phyloP scores from a whole-genome alignment of 2,888 invertebrate species.

The Drosophila yooni region DNA sequence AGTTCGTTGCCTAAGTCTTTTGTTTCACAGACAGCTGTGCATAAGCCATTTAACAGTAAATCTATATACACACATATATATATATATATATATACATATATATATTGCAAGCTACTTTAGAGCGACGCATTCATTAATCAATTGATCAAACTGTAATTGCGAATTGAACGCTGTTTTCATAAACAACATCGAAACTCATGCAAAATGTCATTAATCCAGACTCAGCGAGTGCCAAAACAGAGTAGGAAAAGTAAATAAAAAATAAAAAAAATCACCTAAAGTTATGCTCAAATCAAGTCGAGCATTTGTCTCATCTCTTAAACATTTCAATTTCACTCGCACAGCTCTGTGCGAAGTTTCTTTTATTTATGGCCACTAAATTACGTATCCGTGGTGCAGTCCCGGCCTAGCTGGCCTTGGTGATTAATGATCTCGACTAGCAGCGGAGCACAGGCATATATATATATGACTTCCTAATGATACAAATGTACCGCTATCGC shows the following conservation, averaged over 20 bases:
- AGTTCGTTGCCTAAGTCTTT: slow-evolving; percentile 76
- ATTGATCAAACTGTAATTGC: slow-evolving; percentile 64
- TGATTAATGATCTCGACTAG: slow-evolving; percentile 74
- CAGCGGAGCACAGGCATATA: slow-evolving; percentile 27
- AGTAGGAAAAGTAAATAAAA: slow-evolving; percentile 19
- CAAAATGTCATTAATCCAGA: slow-evolving; percentile 73
- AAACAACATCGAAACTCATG: slow-evolving; percentile 76
- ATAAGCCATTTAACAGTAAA: slow-evolving; percentile 31
- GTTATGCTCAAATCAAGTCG: slow-evolving; percentile 72
- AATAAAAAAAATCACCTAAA: background rate
- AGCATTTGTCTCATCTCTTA: slow-evolving; percentile 79
- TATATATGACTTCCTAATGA: slow-evolving; percentile 52
- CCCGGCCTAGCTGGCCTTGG: slow-evolving; percentile 55
- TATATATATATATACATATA: slow-evolving; percentile 2
- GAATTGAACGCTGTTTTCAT: slow-evolving; percentile 76
- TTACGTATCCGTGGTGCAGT: slow-evolving; percentile 70
- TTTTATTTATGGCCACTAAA: slow-evolving; percentile 79
- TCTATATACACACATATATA: background rate
- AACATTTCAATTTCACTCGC: slow-evolving; percentile 79
- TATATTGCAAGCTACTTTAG: slow-evolving; percentile 38
- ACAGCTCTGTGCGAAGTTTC: slow-evolving; percentile 57
- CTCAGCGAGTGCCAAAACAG: slow-evolving; percentile 56
- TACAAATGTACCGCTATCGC: slow-evolving; percentile 69
- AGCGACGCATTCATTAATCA: slow-evolving; percentile 60
- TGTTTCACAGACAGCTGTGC: slow-evolving; percentile 51